A percentile compares a stretch with the other conserved stretches of the same genome.
These are phyloP conservation scores for Galaxea fascicularis DNA, from an alignment of 92 coral and sea anemone species.

Conservation along the genomic window DNA sequence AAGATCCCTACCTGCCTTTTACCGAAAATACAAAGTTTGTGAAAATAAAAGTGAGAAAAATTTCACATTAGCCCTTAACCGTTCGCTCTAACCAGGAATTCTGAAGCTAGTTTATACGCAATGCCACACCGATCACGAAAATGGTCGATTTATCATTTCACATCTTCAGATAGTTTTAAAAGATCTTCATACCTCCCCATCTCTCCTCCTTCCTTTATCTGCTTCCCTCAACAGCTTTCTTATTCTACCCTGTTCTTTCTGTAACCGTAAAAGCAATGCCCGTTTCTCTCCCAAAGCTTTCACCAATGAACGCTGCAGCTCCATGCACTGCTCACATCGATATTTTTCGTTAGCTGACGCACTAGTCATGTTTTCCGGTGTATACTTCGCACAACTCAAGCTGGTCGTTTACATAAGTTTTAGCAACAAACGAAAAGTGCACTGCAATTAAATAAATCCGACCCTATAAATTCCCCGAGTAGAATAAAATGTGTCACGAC, in stretches of 20 bases:
- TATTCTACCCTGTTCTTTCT: slow-evolving; percentile 61
- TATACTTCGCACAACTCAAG: neutral
- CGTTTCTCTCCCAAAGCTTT: slow-evolving; percentile 71
- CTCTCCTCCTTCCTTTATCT: slow-evolving; percentile 52
- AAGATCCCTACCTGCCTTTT: neutral
- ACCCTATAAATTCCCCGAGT: neutral
- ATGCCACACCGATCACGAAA: neutral
- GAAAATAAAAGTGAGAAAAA: neutral
- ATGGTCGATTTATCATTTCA: neutral
- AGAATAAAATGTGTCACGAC: neutral
- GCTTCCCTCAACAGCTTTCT: slow-evolving; percentile 67
- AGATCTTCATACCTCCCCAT: slow-evolving; percentile 41
- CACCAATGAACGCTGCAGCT: slow-evolving; percentile 60
- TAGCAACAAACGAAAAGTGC: neutral
- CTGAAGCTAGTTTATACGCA: neutral
- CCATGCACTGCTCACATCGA: slow-evolving; percentile 71
- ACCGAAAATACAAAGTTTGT: no score
- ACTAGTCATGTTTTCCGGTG: slow-evolving; percentile 14
- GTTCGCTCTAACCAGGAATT: no score
- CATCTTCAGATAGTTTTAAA: neutral
- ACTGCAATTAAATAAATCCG: neutral
- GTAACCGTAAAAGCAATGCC: slow-evolving; percentile 59
- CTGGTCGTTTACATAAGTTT: neutral
- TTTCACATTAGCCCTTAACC: neutral
- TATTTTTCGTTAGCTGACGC: slow-evolving; percentile 18